Evolutionary conservation across 1,140 invertebrate genomes (phyloP).

Genomic region (Scaptomyza graminum): DNA sequence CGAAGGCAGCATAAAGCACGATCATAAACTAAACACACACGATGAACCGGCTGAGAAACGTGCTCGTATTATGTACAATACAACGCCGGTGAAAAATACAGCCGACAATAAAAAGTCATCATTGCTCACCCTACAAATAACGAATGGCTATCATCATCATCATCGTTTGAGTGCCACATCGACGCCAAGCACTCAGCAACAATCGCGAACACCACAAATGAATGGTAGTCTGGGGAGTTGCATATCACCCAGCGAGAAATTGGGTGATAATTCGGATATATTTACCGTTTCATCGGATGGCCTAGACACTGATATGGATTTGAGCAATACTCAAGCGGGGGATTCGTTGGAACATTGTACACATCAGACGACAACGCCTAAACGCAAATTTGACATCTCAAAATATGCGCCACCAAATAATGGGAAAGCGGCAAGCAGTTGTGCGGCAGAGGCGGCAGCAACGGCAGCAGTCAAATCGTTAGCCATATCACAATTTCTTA

Average conservation of each 20-base stretch:
- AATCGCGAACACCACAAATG: slow-evolving; percentile 63
- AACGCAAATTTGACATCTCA: slow-evolving; percentile 74
- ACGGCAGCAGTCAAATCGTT: slow-evolving; percentile 76
- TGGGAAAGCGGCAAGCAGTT: slow-evolving; percentile 68
- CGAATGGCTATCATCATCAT: slow-evolving; percentile 41
- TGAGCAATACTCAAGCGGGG: slow-evolving; percentile 72
- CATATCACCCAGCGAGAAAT: slow-evolving; percentile 77
- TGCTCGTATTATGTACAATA: slow-evolving; percentile 26
- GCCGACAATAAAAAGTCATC: slow-evolving; percentile 44
- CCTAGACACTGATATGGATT: slow-evolving; percentile 76
- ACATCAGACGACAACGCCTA: slow-evolving; percentile 63
- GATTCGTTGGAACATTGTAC: slow-evolving; percentile 56
- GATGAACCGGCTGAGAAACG: slow-evolving; percentile 37
- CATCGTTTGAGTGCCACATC: slow-evolving; percentile 56
- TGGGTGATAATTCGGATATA: slow-evolving; percentile 80
- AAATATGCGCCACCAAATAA: slow-evolving; percentile 78
- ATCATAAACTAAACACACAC: neutral
- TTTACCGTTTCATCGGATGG: slow-evolving; percentile 82
- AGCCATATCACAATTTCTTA: slow-evolving; percentile 79
- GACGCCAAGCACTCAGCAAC: slow-evolving; percentile 55
- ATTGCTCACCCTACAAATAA: slow-evolving; percentile 41
- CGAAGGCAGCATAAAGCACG: slow-evolving; percentile 25
- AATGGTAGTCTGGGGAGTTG: slow-evolving; percentile 77
- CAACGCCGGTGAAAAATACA: slow-evolving; percentile 3
- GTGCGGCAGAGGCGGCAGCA: slow-evolving; percentile 72